phyloP scores from a whole-genome alignment of 2,797 vertebrate species.

The Salarias fasciatus region DNA sequence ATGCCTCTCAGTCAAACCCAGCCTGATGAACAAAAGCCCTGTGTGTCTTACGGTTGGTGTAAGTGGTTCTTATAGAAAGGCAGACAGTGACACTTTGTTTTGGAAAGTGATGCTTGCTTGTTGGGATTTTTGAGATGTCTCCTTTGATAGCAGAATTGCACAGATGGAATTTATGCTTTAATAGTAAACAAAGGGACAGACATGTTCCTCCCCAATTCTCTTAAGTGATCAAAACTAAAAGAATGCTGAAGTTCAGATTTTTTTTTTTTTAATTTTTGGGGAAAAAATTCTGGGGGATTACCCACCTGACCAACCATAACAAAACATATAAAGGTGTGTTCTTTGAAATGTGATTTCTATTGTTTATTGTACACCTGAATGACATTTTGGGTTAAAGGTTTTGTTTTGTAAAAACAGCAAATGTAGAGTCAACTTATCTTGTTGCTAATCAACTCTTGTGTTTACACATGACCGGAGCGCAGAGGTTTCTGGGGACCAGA shows the following conservation, averaged over 20 bases:
- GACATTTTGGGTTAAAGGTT: neutral
- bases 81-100: constrained; percentile 65
- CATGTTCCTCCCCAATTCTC: neutral
- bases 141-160: constrained; percentile 19
- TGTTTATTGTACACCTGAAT: neutral
- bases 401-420: constrained; percentile 9
- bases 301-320: neutral
- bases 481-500: constrained; percentile 37
- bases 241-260: neutral
- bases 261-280: neutral
- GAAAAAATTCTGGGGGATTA: too few relatives aligned
- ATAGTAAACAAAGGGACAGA: neutral
- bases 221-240: neutral
- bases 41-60: constrained; percentile 52
- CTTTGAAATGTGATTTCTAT: neutral
- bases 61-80: constrained; percentile 45
- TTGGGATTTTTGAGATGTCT: constrained; percentile 54
- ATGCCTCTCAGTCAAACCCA: constrained; percentile 61
- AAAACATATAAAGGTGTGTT: neutral
- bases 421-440: constrained; percentile 2
- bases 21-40: constrained; percentile 60
- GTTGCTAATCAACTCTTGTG: constrained; percentile 20
- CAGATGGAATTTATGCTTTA: neutral
- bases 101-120: constrained; percentile 25
- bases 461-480: constrained; percentile 46